A percentile compares a stretch with the other conserved stretches of the same genome.
Conservation (phyloP, 2,113 vertebrate genomes). For the Scophthalmus maximus region DNA sequence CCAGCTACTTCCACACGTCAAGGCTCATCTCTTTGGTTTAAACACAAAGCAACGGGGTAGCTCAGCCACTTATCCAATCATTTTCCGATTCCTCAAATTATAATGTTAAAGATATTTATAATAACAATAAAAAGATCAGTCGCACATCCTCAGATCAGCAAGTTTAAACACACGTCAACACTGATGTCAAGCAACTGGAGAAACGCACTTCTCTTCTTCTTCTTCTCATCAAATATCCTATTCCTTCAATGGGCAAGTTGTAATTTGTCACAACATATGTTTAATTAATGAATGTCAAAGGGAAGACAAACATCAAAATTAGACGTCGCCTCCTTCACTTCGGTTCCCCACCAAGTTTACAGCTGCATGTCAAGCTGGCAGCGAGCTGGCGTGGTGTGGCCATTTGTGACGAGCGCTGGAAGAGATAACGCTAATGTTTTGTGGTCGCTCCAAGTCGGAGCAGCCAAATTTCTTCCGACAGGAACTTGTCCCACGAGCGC, state of each 20-base stretch:
- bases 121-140: too few relatives aligned
- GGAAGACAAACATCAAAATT: slow-evolving; percentile 39
- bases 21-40: slow-evolving; percentile 26
- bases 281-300: slow-evolving; percentile 4
- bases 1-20: slow-evolving; percentile 33
- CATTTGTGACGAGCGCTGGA: slow-evolving; percentile 41
- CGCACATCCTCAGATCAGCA: neutral
- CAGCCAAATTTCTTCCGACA: slow-evolving; percentile 62
- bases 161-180: neutral
- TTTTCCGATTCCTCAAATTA: neutral
- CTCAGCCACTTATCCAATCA: slow-evolving; percentile 2
- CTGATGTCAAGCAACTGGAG: neutral
- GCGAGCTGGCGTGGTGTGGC: slow-evolving; percentile 32
- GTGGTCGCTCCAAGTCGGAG: slow-evolving; percentile 51
- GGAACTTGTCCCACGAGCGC: slow-evolving; percentile 51
- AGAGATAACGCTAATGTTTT: slow-evolving; percentile 65
- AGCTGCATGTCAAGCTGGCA: slow-evolving; percentile 65
- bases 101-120: neutral
- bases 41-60: slow-evolving; percentile 8
- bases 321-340: slow-evolving; percentile 41
- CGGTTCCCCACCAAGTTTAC: slow-evolving; percentile 65
- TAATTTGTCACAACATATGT: neutral
- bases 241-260: neutral
- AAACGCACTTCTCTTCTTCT: neutral
- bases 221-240: neutral